These are phyloP conservation scores for Adelognathus sp. DNA, from an alignment of 2,888 invertebrate genomes.

Conservation along the genomic window DNA sequence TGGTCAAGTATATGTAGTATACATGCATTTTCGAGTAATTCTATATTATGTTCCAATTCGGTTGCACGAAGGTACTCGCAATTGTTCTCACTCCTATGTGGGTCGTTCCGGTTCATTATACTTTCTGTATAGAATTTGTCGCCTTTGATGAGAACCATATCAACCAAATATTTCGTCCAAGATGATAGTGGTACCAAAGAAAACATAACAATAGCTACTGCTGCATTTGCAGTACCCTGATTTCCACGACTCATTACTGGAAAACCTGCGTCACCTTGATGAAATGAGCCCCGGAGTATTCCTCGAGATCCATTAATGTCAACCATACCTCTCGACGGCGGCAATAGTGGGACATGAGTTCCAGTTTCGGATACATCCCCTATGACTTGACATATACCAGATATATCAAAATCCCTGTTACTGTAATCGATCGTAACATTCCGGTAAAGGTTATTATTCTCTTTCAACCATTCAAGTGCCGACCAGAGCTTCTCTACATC, in stretches of 20 bases:
- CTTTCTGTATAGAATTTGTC: background rate
- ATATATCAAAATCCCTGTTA: background rate
- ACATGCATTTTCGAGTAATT: too few species aligned
- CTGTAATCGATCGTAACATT: conserved; percentile 10
- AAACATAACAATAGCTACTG: background rate
- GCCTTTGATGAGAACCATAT: background rate
- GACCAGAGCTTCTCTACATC: conserved; percentile 7
- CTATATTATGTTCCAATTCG: too few species aligned
- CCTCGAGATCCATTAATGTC: background rate
- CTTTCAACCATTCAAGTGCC: conserved; percentile 11
- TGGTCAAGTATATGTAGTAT: too few species aligned
- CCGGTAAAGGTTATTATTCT: conserved; percentile 3
- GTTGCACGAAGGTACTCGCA: too few species aligned
- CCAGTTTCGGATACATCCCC: background rate
- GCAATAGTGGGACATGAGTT: background rate
- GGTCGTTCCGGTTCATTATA: too few species aligned
- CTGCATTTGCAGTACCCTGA: background rate
- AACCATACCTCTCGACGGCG: background rate
- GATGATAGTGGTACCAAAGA: background rate
- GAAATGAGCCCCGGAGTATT: background rate
- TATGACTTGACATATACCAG: background rate
- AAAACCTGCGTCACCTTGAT: background rate
- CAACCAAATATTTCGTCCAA: background rate
- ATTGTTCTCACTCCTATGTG: too few species aligned
- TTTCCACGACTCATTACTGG: background rate